phyloP scores from a whole-genome alignment of 2,888 invertebrate genomes.

The Gisinianus flammeolus region DNA sequence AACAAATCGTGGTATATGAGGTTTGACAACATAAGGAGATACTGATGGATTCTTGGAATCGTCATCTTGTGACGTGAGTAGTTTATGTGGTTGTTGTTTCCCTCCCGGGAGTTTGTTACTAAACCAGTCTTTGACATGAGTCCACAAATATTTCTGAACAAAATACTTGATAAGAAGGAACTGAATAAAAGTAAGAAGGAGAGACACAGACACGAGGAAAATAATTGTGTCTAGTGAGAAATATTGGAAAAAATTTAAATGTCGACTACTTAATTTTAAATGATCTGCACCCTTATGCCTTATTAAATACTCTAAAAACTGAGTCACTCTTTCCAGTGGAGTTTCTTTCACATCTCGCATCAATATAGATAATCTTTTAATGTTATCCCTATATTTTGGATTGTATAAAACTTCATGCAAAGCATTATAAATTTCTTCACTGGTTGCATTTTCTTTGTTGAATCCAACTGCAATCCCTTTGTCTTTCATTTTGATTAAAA shows the following conservation, averaged over 20 bases:
- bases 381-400: conserved; percentile 55
- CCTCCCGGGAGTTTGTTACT: not conserved
- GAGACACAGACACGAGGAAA: conserved; percentile 29
- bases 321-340: conserved; percentile 59
- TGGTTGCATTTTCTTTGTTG: conserved; percentile 57
- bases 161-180: conserved; percentile 15
- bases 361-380: conserved; percentile 54
- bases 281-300: conserved; percentile 60
- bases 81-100: not conserved
- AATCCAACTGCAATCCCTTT: conserved; percentile 59
- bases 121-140: not conserved
- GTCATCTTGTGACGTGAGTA: not conserved
- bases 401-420: conserved; percentile 59
- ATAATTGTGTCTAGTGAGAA: conserved; percentile 60
- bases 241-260: conserved; percentile 60
- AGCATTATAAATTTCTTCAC: conserved; percentile 57
- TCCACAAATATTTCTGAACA: not conserved
- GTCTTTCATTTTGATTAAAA: conserved; percentile 60
- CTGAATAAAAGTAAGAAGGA: not conserved
- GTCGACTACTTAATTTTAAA: conserved; percentile 59
- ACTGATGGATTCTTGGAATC: not conserved
- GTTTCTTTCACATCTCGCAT: conserved; percentile 58
- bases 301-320: conserved; percentile 60
- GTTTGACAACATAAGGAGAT: not conserved
- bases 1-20: not conserved